A percentile compares a stretch with the other conserved stretches of the same genome.
Conservation (phyloP, 2,797 vertebrate species). For the Botia kubotai region DNA sequence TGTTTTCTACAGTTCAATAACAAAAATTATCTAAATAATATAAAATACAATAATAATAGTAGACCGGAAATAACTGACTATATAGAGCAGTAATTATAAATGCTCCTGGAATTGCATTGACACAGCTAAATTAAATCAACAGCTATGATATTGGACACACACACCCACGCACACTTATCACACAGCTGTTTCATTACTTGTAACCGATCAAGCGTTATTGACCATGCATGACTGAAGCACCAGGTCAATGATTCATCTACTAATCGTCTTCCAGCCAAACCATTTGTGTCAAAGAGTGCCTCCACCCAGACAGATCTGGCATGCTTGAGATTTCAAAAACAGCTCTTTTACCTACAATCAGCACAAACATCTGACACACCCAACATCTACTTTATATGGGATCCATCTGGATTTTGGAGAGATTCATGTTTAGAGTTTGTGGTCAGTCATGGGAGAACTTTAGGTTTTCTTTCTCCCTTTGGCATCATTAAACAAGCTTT, state of each 20-base stretch:
- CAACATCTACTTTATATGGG: background rate
- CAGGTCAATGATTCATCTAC: background rate
- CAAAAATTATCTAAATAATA: background rate
- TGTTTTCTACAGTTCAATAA: background rate
- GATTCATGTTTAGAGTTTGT: slow-evolving; percentile 3
- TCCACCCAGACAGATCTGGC: slow-evolving; percentile 29
- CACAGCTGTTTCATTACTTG: background rate
- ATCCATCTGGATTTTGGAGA: slow-evolving; percentile 30
- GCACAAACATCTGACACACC: background rate
- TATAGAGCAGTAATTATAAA: too few species aligned
- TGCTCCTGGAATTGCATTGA: too few species aligned
- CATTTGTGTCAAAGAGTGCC: slow-evolving; percentile 16
- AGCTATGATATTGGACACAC: slow-evolving; percentile 49
- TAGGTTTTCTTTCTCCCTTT: background rate
- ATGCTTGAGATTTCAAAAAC: slow-evolving; percentile 26
- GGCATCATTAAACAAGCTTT: background rate
- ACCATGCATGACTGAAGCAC: background rate
- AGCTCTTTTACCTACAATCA: background rate
- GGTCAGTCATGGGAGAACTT: background rate
- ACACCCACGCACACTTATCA: background rate
- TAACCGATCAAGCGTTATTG: background rate
- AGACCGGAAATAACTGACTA: too few species aligned
- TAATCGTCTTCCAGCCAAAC: background rate
- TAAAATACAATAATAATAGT: too few species aligned
- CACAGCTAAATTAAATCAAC: background rate